These are phyloP conservation scores for Drosophila setosimentum DNA, from an alignment of 2,888 invertebrate genomes.

Conservation along the genomic window DNA sequence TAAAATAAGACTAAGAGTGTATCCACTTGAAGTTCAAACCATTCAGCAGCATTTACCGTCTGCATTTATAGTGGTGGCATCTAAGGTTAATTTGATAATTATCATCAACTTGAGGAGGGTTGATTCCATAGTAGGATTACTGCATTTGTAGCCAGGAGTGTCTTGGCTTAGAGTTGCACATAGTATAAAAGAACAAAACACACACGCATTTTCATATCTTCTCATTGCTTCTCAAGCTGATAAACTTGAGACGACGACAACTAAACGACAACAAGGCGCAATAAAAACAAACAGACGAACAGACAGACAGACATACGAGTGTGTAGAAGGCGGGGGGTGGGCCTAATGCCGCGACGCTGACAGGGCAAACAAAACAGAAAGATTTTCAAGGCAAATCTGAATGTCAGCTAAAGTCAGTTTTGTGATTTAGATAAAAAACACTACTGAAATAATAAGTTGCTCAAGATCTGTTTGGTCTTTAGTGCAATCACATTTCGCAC, in stretches of 20 bases:
- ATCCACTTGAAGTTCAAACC: neutral
- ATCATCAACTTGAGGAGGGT: neutral
- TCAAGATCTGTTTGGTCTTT: conserved; percentile 22
- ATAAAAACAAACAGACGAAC: conserved; percentile 62
- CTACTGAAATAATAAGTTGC: conserved; percentile 29
- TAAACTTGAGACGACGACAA: conserved; percentile 63
- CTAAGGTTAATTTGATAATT: neutral
- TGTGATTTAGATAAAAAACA: conserved; percentile 68
- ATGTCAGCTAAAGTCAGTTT: conserved; percentile 64
- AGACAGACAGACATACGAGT: conserved; percentile 7
- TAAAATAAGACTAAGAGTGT: neutral
- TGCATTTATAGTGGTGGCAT: neutral
- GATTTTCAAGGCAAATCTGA: conserved; percentile 56
- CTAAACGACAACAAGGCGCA: conserved; percentile 62
- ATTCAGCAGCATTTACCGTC: no score
- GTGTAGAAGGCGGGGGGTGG: neutral
- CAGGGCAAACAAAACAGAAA: conserved; percentile 48
- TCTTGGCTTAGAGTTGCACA: conserved; percentile 9
- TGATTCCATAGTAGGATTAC: neutral
- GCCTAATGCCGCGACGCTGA: conserved; percentile 42
- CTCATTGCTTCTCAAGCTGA: conserved; percentile 67
- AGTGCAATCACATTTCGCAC: conserved; percentile 36
- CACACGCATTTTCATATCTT: conserved; percentile 52
- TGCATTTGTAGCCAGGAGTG: conserved; percentile 29
- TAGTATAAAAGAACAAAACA: neutral